Base-by-base conservation (phyloP, 2,888 invertebrate species). In the Drosophila diplacantha region DNA sequence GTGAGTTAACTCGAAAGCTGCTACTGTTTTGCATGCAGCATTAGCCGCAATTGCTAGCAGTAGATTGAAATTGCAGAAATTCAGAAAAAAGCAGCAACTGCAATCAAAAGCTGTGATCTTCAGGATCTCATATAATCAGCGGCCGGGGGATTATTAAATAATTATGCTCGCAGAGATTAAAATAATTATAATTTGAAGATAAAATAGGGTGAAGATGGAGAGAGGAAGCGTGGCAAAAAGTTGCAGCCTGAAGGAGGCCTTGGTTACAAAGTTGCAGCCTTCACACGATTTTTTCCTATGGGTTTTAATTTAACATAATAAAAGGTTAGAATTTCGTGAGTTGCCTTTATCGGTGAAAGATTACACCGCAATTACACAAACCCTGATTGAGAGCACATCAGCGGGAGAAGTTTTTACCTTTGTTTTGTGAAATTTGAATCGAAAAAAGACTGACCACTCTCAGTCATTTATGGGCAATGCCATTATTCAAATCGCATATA, bases 401-500 rank as follows among this genome's bases (percentile, higher is more conserved):
- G 44, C 22, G 37, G 8, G 22, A n/a, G n/a, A n/a, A 5, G 12
- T 29, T 29, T 29, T 29, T 29, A 29, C 26, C 26, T 29, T 9
- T 29, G 3, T 9, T 22, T 16, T 37, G 5, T 7, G 6, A 16
- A 35, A 35, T 18, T 35, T 14, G 20, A 38, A 20, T 38, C 3
- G 38, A 5, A 14, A 35, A 41, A 14, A 9, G 22, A 22, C 57
- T 37, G 18, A 60, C 32, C 37, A 56, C 34, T 49, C 39, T 39
- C 37, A 50, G 43, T 60, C 51, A 50, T 32, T 60, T 60, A 61
- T 44, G 44, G 49, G 20, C 57, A 59, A 44, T 56, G 51, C 57
- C 74, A 62, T 69, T 76, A 81, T 79, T 79, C 81, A 79, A 81
- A 78, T 78, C 65, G 66, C 66, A 66, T 55, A 57, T 61, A 39